Evolutionary conservation across 1,140 invertebrate genomes (phyloP), one percentile per base, ranked within the genome.

Genomic region (Drosophila tropicalis): DNA sequence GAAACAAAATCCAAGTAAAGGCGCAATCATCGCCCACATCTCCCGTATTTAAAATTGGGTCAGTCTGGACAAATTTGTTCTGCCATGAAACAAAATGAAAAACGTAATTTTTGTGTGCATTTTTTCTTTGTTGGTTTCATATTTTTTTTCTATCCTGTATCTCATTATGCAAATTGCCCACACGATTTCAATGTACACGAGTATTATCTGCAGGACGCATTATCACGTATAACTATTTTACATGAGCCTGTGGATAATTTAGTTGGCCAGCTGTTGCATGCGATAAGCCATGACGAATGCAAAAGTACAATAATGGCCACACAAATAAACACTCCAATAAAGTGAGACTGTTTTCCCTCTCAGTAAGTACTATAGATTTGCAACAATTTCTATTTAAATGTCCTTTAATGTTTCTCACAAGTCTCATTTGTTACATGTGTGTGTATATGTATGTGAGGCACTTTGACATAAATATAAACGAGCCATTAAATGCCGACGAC

Each of bases 141-240:
- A 15, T 29, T 29, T 29, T 3, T 66, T 65, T 34, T 55, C 56
- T 47, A 41, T 60, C 40, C 69, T 39, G 60, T 63, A 66, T 68
- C 73, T 66, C 83, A 86, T 86, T 86, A 86, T 86, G 83, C 83
- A 83, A 86, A 86, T 86, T 87, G 76, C 83, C 69, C 44, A 86
- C 76, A 83, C 79, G 83, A 87, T 51, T 51, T 51, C 44, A 22
- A 1, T 51, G 10, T 22, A 22, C 83, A 70, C 67, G 79, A 83
- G 67, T 60, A 55, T 57, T 57, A 62, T 65, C 67, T 76, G 70
- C 78, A 69, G 61, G 55, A 69, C 54, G 29, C 67, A 70, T 70
- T 78, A 75, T 67, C 71, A 62, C 34, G 40, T 40, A 73, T 40
- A 58, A 51, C 55, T 65, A 39, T 67, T 51, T 9, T 51, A 19